Evolutionary conservation across 2,888 invertebrate genomes (phyloP), one percentile per base, ranked within the genome.

Genomic region (Furcula furcula): DNA sequence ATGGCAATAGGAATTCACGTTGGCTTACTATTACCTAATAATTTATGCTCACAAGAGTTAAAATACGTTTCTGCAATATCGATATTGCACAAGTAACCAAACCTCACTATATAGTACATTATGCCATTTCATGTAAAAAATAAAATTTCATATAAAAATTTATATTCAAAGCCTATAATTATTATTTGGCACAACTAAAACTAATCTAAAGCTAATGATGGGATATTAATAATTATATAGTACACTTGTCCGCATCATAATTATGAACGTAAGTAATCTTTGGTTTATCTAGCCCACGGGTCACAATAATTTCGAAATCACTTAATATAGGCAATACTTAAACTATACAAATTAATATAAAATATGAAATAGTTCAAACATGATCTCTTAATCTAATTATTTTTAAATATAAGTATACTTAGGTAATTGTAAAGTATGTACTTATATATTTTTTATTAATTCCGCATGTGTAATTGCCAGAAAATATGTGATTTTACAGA

Each of bases 1-100:
- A 86, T 87, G 87, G 87, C 86, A 83, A 79, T 82, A 86, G 84
- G 84, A 88, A 86, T 86, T 84, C 86, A 86, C 84, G 64, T 74
- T 71, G 64, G 72, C 76, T 72, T 78, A 73, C 43, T 42, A 42
- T 65, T 66, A 71, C 39, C 42, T 74, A 68, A 43, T 46, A 49
- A 34, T 43, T 41, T 36, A 38, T 41, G 55, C 43, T 59, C 57
- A 67, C 55, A 56, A 60, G 58, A 70, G 64, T 65, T 72, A 70
- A 74, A 67, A 76, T 78, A 78, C 76, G 76, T 71, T 64, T 53
- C 43, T 53, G 81, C 81, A 78, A 74, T 66, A 70, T 65, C 48
- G 35, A 34, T 72, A 77, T 75, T 79, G 79, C 82, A 76, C 72
- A 56, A 64, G 67, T 71, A 75, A 76, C 65, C 65, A 65, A 76